A percentile compares a stretch with the other conserved stretches of the same genome.
Conservation (phyloP, 2,888 invertebrate species). For the Sarcophaga subvicina region DNA sequence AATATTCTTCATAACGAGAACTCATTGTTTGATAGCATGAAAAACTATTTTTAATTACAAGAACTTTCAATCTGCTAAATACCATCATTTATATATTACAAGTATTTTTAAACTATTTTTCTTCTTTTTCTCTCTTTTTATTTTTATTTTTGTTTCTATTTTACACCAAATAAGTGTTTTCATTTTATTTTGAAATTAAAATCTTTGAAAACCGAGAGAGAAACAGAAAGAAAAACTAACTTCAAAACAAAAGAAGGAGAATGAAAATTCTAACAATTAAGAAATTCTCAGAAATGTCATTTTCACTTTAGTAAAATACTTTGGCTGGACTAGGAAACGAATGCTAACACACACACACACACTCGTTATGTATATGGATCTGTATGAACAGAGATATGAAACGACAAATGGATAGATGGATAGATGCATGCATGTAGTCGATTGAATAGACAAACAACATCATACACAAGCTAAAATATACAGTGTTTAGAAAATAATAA, state of each 20-base stretch:
- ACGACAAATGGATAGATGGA: slow-evolving; percentile 38
- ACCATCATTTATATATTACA: slow-evolving; percentile 57
- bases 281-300: slow-evolving; percentile 72
- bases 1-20: slow-evolving; percentile 50
- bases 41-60: slow-evolving; percentile 71
- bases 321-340: slow-evolving; percentile 8
- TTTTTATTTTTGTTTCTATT: not conserved
- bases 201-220: slow-evolving; percentile 14
- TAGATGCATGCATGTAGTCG: slow-evolving; percentile 6
- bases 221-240: slow-evolving; percentile 6
- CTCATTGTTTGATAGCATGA: slow-evolving; percentile 57
- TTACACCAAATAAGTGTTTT: slow-evolving; percentile 41
- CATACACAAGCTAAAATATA: slow-evolving; percentile 4
- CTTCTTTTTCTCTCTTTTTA: slow-evolving; percentile 31
- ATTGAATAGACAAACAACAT: not conserved
- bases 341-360: no score
- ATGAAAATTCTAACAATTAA: slow-evolving; percentile 72
- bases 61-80: slow-evolving; percentile 72
- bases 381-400: not conserved
- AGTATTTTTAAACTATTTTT: not conserved
- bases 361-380: no score
- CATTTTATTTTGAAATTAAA: slow-evolving; percentile 48
- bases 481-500: no score
- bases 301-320: slow-evolving; percentile 70
- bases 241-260: slow-evolving; percentile 43